Evolutionary conservation across 2,113 vertebrate species (phyloP).

Genomic region (Myanophis thanlyinensis): DNA sequence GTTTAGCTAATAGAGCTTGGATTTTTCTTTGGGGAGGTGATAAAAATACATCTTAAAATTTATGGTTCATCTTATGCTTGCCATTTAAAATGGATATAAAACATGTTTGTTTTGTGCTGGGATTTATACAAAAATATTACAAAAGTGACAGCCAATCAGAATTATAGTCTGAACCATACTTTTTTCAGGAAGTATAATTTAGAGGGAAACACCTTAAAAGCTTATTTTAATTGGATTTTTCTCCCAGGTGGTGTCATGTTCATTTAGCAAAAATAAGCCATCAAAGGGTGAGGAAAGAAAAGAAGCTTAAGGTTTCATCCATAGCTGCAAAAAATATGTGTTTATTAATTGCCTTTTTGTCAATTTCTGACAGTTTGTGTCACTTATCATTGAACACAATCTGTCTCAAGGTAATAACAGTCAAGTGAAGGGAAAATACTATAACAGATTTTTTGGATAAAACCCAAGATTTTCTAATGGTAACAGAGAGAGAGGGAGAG

Average conservation of each 20-base stretch:
- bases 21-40: background rate
- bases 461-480: background rate
- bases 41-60: background rate
- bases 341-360: constrained; percentile 62
- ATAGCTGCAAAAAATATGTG: constrained; percentile 51
- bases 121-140: background rate
- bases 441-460: background rate
- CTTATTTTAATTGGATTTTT: constrained; percentile 56
- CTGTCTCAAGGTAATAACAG: constrained; percentile 41
- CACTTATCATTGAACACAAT: constrained; percentile 15
- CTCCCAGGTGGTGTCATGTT: constrained; percentile 59
- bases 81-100: background rate
- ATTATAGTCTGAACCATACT: constrained; percentile 20
- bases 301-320: constrained; percentile 48
- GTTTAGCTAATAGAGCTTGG: background rate
- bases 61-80: background rate
- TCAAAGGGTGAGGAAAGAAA: background rate
- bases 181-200: constrained; percentile 53
- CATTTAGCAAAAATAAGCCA: constrained; percentile 49
- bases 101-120: background rate
- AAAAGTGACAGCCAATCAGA: constrained; percentile 30
- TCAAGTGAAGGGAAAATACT: constrained; percentile 19
- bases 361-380: constrained; percentile 40
- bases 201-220: constrained; percentile 45
- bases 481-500: background rate